Conservation (phyloP, 53 echinoderm and acorn worm species). For the Antedon mediterranea region DNA sequence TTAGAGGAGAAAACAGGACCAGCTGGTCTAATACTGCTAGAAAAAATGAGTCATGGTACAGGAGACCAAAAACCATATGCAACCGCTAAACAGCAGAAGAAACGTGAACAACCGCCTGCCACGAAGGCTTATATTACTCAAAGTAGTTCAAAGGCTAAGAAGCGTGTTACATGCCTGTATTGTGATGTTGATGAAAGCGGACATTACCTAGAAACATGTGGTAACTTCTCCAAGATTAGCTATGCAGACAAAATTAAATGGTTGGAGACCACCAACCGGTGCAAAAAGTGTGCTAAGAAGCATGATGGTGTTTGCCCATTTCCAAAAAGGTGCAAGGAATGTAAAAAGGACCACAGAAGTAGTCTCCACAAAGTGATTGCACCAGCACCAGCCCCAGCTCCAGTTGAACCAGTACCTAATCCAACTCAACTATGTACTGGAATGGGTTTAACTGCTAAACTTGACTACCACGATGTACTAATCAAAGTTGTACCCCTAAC, state of each 20-base stretch:
- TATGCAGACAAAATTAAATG: constrained; percentile 6
- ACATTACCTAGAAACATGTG: constrained; percentile 15
- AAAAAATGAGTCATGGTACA: not conserved
- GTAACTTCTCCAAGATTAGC: not conserved
- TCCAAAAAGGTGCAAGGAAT: constrained; percentile 12
- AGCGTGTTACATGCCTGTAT: constrained; percentile 7
- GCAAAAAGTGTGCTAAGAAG: constrained; percentile 16
- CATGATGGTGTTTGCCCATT: constrained; percentile 8
- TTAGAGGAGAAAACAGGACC: constrained; percentile 16
- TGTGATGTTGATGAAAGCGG: constrained; percentile 2
- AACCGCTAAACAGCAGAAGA: not conserved
- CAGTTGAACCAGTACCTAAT: not conserved
- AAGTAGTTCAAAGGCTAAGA: not conserved
- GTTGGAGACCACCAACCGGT: constrained; percentile 5
- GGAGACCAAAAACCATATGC: not conserved
- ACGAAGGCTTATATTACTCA: constrained; percentile 7
- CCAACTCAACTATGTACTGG: constrained; percentile 11
- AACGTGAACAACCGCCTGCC: not conserved
- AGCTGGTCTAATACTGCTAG: constrained; percentile 10
- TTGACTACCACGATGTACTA: constrained; percentile 16
- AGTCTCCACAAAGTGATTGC: constrained; percentile 19
- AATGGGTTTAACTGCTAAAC: constrained; percentile 3
- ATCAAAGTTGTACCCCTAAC: constrained; percentile 12
- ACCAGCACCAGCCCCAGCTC: not conserved
- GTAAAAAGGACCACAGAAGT: constrained; percentile 11